A percentile compares a stretch with the other conserved stretches of the same genome.
Conservation (phyloP, 92 coral and sea anemone species). For the Epizoanthus rinbou region DNA sequence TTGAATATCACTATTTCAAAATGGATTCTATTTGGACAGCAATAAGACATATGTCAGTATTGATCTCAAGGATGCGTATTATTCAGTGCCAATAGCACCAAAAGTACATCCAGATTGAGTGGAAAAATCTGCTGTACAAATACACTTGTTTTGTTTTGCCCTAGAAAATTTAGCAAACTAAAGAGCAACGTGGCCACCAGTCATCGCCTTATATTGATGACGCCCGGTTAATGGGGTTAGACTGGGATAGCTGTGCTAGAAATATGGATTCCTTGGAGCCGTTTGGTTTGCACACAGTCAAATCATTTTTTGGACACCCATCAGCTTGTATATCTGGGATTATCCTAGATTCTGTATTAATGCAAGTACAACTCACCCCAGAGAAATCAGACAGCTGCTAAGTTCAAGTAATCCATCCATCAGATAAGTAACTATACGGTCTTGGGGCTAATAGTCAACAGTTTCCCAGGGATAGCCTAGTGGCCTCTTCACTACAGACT, state of each 20-base stretch:
- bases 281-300: conserved; percentile 30
- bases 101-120: too few species aligned
- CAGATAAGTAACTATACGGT: conserved; percentile 9
- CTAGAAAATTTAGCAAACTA: background rate
- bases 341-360: background rate
- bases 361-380: background rate
- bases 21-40: background rate
- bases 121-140: too few species aligned
- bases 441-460: conserved; percentile 46
- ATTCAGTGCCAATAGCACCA: too few species aligned
- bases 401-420: background rate
- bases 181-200: background rate
- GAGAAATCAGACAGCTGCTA: conserved; percentile 9
- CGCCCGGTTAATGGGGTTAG: conserved; percentile 34
- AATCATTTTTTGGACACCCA: conserved; percentile 39
- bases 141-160: too few species aligned
- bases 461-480: too few species aligned
- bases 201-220: conserved; percentile 44
- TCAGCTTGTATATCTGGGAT: conserved; percentile 47
- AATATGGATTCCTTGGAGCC: too few species aligned
- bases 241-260: conserved; percentile 36
- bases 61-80: too few species aligned
- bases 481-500: conserved; percentile 15
- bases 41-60: background rate
- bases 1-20: background rate